phyloP scores from a whole-genome alignment of 1,140 invertebrate species.

The Chironomus tepperi region DNA sequence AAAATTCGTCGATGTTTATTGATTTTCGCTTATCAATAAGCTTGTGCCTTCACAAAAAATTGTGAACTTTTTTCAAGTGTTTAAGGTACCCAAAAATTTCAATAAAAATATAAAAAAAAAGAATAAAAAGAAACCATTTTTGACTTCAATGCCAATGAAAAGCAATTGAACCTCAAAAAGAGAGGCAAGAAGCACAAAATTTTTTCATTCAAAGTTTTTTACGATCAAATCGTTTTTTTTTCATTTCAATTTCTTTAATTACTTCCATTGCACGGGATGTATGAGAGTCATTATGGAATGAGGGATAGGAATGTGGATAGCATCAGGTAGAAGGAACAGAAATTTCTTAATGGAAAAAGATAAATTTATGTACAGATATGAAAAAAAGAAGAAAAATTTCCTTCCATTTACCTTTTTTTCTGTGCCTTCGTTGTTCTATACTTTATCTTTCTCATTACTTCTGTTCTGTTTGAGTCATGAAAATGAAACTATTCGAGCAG shows the following conservation, averaged over 20 bases:
- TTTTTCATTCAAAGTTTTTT: neutral
- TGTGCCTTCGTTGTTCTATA: neutral
- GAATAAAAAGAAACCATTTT: no score
- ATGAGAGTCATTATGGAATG: neutral
- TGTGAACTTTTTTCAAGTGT: no score
- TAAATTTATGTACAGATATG: neutral
- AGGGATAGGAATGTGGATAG: neutral
- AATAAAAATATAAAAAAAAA: no score
- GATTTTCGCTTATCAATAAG: no score
- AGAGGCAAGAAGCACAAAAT: neutral
- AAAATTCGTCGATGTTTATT: no score
- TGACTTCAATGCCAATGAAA: no score
- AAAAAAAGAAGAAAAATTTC: neutral
- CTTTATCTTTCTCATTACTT: no score
- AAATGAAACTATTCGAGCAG: no score
- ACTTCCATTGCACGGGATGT: neutral
- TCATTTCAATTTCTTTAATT: neutral
- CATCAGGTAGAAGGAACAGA: neutral
- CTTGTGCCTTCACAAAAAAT: no score
- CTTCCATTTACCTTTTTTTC: constrained; percentile 7
- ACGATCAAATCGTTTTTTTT: constrained; percentile 7
- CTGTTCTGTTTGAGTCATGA: no score
- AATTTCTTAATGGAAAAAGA: constrained; percentile 11
- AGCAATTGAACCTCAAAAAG: no score
- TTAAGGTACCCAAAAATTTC: no score